A percentile compares a stretch with the other conserved stretches of the same genome.
These are phyloP conservation scores for Lacerta viridis DNA, from an alignment of 2,797 vertebrate species.

Conservation along the genomic window DNA sequence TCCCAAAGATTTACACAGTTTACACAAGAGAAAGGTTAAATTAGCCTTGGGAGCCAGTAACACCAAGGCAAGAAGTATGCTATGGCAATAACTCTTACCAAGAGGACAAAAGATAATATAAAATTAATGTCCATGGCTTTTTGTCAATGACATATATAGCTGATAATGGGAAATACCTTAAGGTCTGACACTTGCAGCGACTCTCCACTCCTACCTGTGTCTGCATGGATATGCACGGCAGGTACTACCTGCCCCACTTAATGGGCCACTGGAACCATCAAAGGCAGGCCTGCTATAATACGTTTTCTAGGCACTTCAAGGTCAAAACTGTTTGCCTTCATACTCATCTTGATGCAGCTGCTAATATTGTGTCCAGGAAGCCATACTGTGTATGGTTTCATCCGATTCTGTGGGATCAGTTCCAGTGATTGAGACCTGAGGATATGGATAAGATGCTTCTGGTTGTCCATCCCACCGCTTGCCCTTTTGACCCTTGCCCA, in stretches of 20 bases:
- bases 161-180: neutral
- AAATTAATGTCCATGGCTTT: neutral
- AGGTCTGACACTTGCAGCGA: neutral
- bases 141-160: conserved; percentile 7
- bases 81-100: neutral
- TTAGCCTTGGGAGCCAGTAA: conserved; percentile 10
- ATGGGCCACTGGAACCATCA: no score
- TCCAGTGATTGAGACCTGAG: no score
- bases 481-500: no score
- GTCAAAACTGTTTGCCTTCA: neutral
- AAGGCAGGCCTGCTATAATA: no score
- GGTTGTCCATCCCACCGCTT: no score
- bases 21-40: neutral
- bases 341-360: no score
- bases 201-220: neutral
- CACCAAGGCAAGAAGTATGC: neutral
- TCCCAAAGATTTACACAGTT: neutral
- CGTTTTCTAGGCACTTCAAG: no score
- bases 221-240: no score
- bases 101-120: neutral
- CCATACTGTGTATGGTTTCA: neutral
- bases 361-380: no score
- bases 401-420: no score
- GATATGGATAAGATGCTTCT: no score
- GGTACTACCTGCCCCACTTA: no score